A percentile compares a stretch with the other conserved stretches of the same genome.
These are phyloP conservation scores for Crypturellus tataupa DNA, from an alignment of 2,797 vertebrate species.

Conservation along the genomic window DNA sequence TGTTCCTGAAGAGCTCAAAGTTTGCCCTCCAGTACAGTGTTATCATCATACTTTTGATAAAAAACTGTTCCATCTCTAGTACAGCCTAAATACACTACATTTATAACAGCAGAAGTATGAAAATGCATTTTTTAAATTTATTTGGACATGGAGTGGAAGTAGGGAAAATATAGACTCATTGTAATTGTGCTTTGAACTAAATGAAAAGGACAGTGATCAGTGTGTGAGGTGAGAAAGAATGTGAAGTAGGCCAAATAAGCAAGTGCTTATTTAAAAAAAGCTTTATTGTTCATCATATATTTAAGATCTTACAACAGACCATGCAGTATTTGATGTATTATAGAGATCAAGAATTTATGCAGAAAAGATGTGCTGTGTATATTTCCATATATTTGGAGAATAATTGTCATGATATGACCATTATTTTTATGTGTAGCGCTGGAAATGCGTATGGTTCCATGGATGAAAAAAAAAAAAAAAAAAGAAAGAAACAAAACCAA, in stretches of 20 bases:
- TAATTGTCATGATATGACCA: background rate
- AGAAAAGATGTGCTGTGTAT: background rate
- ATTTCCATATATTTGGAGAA: conserved; percentile 27
- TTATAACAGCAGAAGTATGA: background rate
- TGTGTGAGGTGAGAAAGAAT: background rate
- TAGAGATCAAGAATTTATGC: background rate
- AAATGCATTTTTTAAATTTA: background rate
- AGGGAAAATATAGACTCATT: background rate
- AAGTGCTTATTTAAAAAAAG: background rate
- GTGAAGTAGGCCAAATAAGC: background rate
- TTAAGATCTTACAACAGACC: background rate
- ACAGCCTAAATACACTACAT: background rate
- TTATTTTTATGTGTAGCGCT: background rate
- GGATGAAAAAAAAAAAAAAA: background rate
- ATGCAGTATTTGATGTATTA: conserved; percentile 6
- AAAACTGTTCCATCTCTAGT: background rate
- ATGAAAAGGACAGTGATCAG: background rate
- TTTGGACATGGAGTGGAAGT: background rate
- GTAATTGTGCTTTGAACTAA: background rate
- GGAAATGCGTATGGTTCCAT: background rate
- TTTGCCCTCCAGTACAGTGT: too few species aligned
- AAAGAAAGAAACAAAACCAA: background rate
- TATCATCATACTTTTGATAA: background rate
- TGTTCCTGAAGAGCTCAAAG: too few species aligned
- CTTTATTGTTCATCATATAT: background rate